These are phyloP conservation scores for Psilanteris sp. DNA, from an alignment of 1,140 invertebrate species.

Conservation along the genomic window DNA sequence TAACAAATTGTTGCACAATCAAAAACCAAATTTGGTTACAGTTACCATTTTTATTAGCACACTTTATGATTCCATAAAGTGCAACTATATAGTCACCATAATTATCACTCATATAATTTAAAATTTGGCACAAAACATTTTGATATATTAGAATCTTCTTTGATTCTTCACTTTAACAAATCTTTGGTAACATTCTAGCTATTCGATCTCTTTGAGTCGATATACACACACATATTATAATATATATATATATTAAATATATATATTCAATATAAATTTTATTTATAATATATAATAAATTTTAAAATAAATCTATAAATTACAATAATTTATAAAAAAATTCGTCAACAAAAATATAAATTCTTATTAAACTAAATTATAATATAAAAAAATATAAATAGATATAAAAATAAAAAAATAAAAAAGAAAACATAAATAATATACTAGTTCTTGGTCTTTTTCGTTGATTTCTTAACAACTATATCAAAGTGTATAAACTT, in stretches of 20 bases:
- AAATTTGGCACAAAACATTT: conserved; percentile 65
- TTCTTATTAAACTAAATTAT: conserved; percentile 22
- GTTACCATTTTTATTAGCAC: conserved; percentile 43
- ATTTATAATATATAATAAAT: conserved; percentile 17
- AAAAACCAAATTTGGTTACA: too few species aligned
- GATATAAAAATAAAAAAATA: conserved; percentile 19
- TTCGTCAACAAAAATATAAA: too few species aligned
- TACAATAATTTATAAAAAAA: too few species aligned
- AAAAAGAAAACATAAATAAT: too few species aligned
- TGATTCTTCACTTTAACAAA: conserved; percentile 57
- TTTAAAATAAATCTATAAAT: too few species aligned
- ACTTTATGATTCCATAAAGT: conserved; percentile 38
- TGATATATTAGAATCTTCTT: conserved; percentile 55
- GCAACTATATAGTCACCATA: conserved; percentile 48
- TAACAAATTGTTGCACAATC: too few species aligned
- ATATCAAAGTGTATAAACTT: conserved; percentile 40
- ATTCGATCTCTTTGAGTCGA: conserved; percentile 59
- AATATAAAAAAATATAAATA: conserved; percentile 4
- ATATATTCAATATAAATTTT: conserved; percentile 52
- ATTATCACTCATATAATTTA: conserved; percentile 58
- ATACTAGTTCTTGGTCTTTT: too few species aligned
- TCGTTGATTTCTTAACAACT: too few species aligned
- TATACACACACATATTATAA: conserved; percentile 39
- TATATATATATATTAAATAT: too few species aligned
- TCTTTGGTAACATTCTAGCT: conserved; percentile 65